phyloP scores from a whole-genome alignment of 2,113 vertebrate genomes.

The Psettodes erumei region DNA sequence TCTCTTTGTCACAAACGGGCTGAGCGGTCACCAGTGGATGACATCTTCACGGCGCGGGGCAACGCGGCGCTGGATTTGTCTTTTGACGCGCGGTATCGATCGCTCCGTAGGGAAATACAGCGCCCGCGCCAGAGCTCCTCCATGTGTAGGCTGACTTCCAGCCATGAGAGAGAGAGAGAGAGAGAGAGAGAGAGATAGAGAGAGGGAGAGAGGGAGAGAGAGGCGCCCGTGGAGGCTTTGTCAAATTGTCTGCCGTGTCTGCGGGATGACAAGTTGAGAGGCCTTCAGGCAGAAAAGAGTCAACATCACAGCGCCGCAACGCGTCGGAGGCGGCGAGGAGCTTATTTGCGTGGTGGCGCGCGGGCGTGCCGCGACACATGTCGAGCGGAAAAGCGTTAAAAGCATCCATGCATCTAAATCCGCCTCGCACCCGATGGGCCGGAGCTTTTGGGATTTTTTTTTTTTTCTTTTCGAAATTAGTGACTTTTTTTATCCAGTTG shows the following conservation, averaged over 20 bases:
- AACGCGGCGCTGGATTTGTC: neutral
- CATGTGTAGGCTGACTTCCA: neutral
- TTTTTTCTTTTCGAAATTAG: too few species aligned
- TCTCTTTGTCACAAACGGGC: neutral
- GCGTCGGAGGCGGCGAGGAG: conserved; percentile 4
- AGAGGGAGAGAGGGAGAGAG: conserved; percentile 5
- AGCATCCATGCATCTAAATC: conserved; percentile 27
- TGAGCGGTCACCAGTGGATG: conserved; percentile 27
- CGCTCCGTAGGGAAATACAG: neutral
- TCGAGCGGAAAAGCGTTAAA: conserved; percentile 34
- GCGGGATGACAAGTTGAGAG: conserved; percentile 21
- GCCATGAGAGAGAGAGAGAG: conserved; percentile 5
- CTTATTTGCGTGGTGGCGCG: conserved; percentile 33
- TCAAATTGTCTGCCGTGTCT: conserved; percentile 21
- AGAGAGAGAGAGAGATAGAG: conserved; percentile 5
- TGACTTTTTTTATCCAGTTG: conserved; percentile 16
- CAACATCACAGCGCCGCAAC: conserved; percentile 33
- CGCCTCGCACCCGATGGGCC: neutral
- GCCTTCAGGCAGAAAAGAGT: conserved; percentile 42
- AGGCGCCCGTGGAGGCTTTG: neutral
- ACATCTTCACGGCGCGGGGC: neutral
- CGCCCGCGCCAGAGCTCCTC: neutral
- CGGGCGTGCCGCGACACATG: conserved; percentile 9
- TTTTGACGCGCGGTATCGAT: neutral
- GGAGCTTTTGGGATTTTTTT: conserved; percentile 22